These are phyloP conservation scores for Babyrousa celebensis DNA, from an alignment of 2,797 vertebrate species.

Conservation along the genomic window DNA sequence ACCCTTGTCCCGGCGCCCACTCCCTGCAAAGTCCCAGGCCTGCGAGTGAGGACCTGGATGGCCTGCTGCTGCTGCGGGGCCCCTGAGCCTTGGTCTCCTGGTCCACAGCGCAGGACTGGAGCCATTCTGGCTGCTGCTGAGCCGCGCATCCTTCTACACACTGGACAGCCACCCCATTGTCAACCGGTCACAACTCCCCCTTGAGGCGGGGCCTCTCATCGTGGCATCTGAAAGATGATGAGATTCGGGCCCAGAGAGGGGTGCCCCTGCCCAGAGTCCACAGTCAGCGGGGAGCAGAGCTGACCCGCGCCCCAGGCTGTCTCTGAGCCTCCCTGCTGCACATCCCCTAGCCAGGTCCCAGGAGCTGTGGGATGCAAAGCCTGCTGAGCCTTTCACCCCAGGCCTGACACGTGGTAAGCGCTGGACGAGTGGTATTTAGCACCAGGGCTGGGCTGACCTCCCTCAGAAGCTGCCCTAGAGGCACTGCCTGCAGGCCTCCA, in stretches of 20 bases:
- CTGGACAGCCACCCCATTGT: not conserved
- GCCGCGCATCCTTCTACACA: fast-evolving
- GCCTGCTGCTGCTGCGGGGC: not conserved
- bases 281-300: not conserved
- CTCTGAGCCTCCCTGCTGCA: not conserved
- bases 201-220: not conserved
- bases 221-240: not conserved
- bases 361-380: not conserved
- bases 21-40: not conserved
- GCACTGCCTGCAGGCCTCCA: not conserved
- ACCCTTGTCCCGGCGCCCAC: no score
- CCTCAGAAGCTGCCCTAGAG: fast-evolving
- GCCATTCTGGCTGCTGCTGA: fast-evolving
- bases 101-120: not conserved
- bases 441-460: not conserved
- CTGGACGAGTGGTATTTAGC: fast-evolving
- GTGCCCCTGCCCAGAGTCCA: not conserved
- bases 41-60: not conserved
- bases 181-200: no score
- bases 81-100: not conserved
- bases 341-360: not conserved
- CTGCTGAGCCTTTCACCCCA: not conserved
- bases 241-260: not conserved
- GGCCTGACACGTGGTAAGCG: not conserved
- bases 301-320: not conserved